These are phyloP conservation scores for Orientallactaga bullata DNA, from an alignment of 2,113 vertebrate genomes.

Conservation along the genomic window DNA sequence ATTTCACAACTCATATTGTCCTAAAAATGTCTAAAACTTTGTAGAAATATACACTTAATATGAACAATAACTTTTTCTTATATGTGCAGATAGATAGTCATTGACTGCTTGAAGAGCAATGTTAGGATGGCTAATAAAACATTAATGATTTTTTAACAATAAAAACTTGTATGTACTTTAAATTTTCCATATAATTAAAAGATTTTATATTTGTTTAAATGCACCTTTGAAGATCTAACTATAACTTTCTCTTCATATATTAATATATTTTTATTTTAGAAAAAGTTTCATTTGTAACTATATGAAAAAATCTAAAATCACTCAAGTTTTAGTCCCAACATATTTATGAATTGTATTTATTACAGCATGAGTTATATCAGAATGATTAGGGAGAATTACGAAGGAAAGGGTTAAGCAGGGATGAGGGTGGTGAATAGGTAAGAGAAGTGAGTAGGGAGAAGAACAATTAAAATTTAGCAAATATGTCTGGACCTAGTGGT, in stretches of 20 bases:
- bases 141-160: neutral
- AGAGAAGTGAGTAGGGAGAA: too few relatives aligned
- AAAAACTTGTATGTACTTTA: neutral
- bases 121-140: neutral
- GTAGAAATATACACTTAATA: neutral
- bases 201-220: neutral
- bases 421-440: too few relatives aligned
- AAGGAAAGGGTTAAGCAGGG: too few relatives aligned
- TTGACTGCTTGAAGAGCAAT: neutral
- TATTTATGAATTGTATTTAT: too few relatives aligned
- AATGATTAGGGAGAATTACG: too few relatives aligned
- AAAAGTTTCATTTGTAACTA: neutral
- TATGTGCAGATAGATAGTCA: neutral
- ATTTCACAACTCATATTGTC: constrained; percentile 7
- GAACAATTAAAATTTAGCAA: too few relatives aligned
- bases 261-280: neutral
- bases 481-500: too few relatives aligned
- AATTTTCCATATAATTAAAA: neutral
- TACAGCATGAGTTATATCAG: too few relatives aligned
- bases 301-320: neutral
- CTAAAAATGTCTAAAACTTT: neutral
- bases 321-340: too few relatives aligned
- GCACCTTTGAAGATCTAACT: neutral
- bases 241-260: neutral
- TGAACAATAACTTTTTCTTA: neutral